These are phyloP conservation scores for Arenaria interpres DNA, from an alignment of 2,113 vertebrate genomes.

Conservation along the genomic window DNA sequence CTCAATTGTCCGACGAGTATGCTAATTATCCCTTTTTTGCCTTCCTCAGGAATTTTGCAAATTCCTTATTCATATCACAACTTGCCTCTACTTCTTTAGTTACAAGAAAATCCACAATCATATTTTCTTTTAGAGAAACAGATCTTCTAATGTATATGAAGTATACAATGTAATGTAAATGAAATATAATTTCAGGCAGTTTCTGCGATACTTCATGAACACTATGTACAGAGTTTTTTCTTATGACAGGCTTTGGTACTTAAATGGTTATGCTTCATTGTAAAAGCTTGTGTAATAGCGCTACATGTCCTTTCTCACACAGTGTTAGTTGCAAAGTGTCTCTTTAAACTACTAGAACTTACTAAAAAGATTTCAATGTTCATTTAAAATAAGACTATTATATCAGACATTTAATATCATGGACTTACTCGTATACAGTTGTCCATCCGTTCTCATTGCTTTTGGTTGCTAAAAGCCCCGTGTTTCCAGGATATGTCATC, in stretches of 20 bases:
- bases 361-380: neutral
- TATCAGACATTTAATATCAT: neutral
- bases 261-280: neutral
- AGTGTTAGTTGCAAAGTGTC: neutral
- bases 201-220: neutral
- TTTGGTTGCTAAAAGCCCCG: constrained; percentile 92
- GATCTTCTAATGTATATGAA: neutral
- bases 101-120: neutral
- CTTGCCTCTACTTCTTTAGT: neutral
- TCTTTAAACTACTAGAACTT: neutral
- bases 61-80: neutral
- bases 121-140: neutral
- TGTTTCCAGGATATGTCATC: constrained; percentile 94
- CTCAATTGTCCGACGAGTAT: neutral
- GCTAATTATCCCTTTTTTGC: neutral
- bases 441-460: constrained; percentile 98
- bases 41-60: neutral
- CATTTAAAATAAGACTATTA: neutral
- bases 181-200: neutral
- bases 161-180: neutral
- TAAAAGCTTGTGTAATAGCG: neutral
- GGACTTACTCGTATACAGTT: constrained; percentile 93
- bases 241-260: neutral
- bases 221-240: neutral
- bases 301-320: neutral